Base-by-base conservation (phyloP, 2,888 invertebrate species). In the Trachelus stipa region DNA sequence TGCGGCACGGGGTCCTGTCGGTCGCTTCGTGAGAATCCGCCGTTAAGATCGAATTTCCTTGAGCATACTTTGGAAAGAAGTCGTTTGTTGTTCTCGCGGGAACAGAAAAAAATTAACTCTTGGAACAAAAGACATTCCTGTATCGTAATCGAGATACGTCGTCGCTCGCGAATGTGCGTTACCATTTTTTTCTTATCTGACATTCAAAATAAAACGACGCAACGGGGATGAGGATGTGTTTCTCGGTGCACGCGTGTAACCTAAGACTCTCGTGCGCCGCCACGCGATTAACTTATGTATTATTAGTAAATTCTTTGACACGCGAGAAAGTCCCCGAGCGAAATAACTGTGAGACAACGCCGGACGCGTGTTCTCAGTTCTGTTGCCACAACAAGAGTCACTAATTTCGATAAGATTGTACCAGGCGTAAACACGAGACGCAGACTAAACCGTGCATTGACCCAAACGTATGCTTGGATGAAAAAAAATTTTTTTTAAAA, bases 321-420 rank as follows among this genome's bases (percentile, higher is more conserved):
- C 73, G 73, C 35, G 79, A 81, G 79, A 81, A 79, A 77, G 82
- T 56, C 23, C 23, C 56, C 1, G 11, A 3, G 71, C 33, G 71
- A 35, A 34, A 34, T n/a, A 31, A 23, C 74, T 30, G 75, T 80
- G 81, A 81, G 83, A 85, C 84, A 85, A 84, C 79, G 75, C 73
- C 73, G 77, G 76, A 81, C 83, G 83, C 81, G 78, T 83, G 83
- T 85, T 83, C 81, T 77, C 78, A 79, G 31, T 33, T 35, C 80
- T 81, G 81, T 82, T 79, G 80, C 83, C 77, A 83, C 79, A 84
- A 83, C 81, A 79, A 73, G 73, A 76, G 35, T 33, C 30, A 73
- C 74, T 76, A 83, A 82, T 85, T 68, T 34, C 77, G 85, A 84
- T 85, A 83, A 85, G 85, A 83, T 83, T 79, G 73, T 23, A 71